Conservation (phyloP, 2,113 vertebrate genomes). For the Clarias gariepinus region DNA sequence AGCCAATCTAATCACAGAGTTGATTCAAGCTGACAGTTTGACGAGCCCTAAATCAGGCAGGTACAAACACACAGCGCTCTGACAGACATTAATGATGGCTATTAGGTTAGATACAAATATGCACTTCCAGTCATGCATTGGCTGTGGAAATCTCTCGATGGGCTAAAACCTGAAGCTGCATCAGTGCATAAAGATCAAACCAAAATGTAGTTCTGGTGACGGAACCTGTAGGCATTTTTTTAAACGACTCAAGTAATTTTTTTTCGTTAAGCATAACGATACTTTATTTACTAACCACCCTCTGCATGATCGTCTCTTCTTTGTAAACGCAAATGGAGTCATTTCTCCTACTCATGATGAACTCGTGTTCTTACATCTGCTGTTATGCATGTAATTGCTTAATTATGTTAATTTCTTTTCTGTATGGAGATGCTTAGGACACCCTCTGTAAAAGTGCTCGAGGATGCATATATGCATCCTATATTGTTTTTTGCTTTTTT, state of each 20-base stretch:
- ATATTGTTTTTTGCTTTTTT: neutral
- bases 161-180: neutral
- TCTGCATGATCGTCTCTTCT: no score
- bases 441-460: neutral
- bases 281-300: no score
- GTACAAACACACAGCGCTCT: conserved; percentile 47
- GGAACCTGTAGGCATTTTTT: neutral
- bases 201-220: neutral
- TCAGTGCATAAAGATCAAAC: neutral
- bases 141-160: neutral
- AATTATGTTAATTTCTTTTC: no score
- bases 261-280: no score
- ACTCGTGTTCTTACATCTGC: no score
- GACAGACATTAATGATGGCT: conserved; percentile 51
- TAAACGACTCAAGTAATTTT: no score
- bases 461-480: neutral
- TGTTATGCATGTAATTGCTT: no score
- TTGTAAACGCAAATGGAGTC: no score
- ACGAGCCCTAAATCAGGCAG: conserved; percentile 49
- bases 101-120: conserved; percentile 50
- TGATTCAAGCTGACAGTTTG: conserved; percentile 52
- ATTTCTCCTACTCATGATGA: no score
- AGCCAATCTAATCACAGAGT: conserved; percentile 34
- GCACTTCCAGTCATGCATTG: conserved; percentile 18
- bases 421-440: no score